A percentile compares a stretch with the other conserved stretches of the same genome.
Conservation (phyloP, 1,140 invertebrate genomes). For the Eriosoma lanigerum region DNA sequence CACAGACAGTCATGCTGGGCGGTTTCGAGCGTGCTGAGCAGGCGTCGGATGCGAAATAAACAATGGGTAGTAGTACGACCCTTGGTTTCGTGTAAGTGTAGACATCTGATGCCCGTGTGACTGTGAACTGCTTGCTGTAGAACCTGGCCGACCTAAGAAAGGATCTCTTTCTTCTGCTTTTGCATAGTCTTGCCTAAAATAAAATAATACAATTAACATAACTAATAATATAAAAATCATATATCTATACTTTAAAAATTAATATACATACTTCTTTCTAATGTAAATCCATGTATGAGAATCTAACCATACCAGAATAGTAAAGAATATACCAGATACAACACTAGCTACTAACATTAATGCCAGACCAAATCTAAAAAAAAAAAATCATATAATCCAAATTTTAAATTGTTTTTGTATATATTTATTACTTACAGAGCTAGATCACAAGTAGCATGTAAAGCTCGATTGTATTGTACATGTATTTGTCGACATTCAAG, state of each 20-base stretch:
- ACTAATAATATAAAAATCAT: not conserved
- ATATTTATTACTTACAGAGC: conserved; percentile 65
- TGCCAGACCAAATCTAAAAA: conserved; percentile 68
- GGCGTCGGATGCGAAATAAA: conserved; percentile 50
- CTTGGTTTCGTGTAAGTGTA: conserved; percentile 67
- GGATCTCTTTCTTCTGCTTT: conserved; percentile 75
- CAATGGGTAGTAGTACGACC: conserved; percentile 62
- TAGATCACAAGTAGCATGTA: conserved; percentile 76
- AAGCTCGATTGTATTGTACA: conserved; percentile 74
- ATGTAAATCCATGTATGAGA: conserved; percentile 97
- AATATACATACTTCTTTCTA: conserved; percentile 73
- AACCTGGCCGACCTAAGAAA: conserved; percentile 60
- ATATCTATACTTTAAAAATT: not conserved
- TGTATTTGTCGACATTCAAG: conserved; percentile 80
- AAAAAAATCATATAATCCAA: conserved; percentile 9
- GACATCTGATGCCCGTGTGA: conserved; percentile 49
- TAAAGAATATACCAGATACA: conserved; percentile 82
- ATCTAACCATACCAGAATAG: conserved; percentile 88
- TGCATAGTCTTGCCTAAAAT: conserved; percentile 69
- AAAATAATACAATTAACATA: conserved; percentile 49
- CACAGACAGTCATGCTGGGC: conserved; percentile 50
- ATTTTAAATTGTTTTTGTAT: not conserved
- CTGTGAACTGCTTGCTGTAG: conserved; percentile 42
- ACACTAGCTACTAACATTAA: conserved; percentile 83
- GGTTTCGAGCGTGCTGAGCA: conserved; percentile 51